Evolutionary conservation across 2,113 vertebrate genomes (phyloP).

Genomic region (Misgurnus mizolepis): DNA sequence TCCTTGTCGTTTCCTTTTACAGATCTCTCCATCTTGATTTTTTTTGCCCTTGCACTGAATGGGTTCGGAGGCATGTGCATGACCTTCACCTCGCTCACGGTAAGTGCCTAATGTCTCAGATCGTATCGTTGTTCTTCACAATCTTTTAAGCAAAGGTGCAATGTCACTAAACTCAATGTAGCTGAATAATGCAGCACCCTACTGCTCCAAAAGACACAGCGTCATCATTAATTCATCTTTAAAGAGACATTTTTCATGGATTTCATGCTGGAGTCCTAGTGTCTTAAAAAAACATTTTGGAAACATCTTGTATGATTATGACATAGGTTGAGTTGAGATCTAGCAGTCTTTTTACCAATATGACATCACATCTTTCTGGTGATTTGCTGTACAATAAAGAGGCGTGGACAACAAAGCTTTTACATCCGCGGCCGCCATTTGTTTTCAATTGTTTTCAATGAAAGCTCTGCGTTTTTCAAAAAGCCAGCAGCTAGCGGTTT

Average conservation of each 20-base stretch:
- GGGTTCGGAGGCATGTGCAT: constrained; percentile 99
- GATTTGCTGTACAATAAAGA: too few relatives aligned
- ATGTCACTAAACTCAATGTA: constrained; percentile 16
- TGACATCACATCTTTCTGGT: too few relatives aligned
- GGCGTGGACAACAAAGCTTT: too few relatives aligned
- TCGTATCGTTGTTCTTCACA: neutral
- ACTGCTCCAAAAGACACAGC: constrained; percentile 54
- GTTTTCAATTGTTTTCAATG: too few relatives aligned
- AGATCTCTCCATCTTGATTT: constrained; percentile 96
- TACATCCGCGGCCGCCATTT: too few relatives aligned
- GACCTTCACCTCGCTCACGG: constrained; percentile 97
- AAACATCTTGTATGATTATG: neutral
- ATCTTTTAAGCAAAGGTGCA: neutral
- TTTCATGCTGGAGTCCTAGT: neutral
- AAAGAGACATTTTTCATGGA: neutral
- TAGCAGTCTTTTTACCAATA: neutral
- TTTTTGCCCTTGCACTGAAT: constrained; percentile 90
- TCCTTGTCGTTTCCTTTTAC: constrained; percentile 43
- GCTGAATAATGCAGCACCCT: constrained; percentile 61
- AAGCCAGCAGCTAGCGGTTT: too few relatives aligned
- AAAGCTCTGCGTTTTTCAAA: too few relatives aligned
- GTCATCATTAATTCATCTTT: constrained; percentile 60
- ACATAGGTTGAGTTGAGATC: neutral
- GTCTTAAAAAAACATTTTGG: neutral
- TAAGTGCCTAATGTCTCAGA: constrained; percentile 67